phyloP scores from a whole-genome alignment of 2,797 vertebrate species.

The Eulemur albifrons region DNA sequence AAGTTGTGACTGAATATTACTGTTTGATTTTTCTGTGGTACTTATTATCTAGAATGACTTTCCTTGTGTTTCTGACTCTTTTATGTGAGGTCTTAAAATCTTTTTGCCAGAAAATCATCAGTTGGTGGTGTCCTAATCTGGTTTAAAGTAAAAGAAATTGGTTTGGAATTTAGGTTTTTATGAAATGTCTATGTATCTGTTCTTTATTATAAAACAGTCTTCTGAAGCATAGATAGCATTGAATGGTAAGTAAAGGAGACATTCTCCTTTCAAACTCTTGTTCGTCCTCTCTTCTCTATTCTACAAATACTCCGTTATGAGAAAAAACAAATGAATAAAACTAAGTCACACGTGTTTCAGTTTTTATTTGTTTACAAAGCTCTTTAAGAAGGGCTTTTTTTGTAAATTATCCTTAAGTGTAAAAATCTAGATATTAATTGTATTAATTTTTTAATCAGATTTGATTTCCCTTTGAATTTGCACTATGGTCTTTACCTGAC shows the following conservation, averaged over 20 bases:
- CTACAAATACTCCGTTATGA: background rate
- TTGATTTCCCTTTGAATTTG: background rate
- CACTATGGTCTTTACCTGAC: background rate
- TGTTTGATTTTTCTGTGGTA: background rate
- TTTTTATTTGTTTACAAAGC: background rate
- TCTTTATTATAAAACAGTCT: background rate
- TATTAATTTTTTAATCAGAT: background rate
- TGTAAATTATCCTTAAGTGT: background rate
- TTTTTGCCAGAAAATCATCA: background rate
- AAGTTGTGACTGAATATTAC: background rate
- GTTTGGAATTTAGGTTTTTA: background rate
- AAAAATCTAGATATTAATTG: background rate
- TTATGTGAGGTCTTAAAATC: background rate
- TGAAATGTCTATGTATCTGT: background rate
- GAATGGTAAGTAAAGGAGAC: background rate
- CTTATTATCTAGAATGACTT: background rate
- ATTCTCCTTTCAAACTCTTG: background rate
- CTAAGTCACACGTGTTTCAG: background rate
- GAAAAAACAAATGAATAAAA: background rate
- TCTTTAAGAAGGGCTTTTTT: background rate
- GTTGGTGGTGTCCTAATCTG: background rate
- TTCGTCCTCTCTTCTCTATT: background rate
- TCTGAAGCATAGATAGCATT: background rate
- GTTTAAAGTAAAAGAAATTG: background rate
- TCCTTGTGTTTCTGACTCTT: background rate